Percentiles rank a stretch among this genome's conserved stretches.
phyloP scores from a whole-genome alignment of 2,113 vertebrate genomes.

The Tachuris rubrigastra region DNA sequence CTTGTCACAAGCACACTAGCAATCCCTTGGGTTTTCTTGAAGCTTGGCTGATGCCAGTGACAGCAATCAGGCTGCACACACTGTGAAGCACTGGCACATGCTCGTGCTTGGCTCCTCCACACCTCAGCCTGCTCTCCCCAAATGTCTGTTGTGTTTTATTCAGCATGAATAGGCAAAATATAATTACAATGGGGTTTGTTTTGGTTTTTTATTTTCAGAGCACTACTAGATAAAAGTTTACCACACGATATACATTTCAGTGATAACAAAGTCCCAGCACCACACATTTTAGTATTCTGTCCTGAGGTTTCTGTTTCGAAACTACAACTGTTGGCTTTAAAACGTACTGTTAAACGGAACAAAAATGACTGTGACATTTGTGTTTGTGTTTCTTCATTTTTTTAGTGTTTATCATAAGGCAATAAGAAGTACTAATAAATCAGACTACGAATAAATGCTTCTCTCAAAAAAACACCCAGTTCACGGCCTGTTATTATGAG shows the following conservation, averaged over 20 bases:
- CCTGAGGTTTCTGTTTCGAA: neutral
- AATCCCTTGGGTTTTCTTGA: neutral
- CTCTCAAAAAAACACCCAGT: constrained; percentile 36
- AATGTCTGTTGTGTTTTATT: neutral
- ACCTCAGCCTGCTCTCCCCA: neutral
- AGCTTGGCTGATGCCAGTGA: neutral
- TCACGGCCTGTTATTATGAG: neutral
- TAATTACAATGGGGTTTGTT: neutral
- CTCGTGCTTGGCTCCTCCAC: neutral
- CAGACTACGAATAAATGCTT: constrained; percentile 48
- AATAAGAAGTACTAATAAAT: constrained; percentile 45
- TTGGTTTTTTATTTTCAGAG: neutral
- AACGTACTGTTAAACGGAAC: neutral
- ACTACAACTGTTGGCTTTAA: neutral
- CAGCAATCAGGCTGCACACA: rapidly evolving
- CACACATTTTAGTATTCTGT: neutral
- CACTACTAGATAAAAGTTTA: neutral
- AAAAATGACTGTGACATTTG: neutral
- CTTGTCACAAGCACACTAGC: neutral
- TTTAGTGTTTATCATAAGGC: neutral
- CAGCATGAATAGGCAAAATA: neutral
- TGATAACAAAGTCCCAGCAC: neutral
- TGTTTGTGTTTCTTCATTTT: neutral
- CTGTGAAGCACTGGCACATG: neutral
- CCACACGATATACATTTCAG: neutral